phyloP scores from a whole-genome alignment of 2,797 vertebrate genomes.

The Poecilia wingei region DNA sequence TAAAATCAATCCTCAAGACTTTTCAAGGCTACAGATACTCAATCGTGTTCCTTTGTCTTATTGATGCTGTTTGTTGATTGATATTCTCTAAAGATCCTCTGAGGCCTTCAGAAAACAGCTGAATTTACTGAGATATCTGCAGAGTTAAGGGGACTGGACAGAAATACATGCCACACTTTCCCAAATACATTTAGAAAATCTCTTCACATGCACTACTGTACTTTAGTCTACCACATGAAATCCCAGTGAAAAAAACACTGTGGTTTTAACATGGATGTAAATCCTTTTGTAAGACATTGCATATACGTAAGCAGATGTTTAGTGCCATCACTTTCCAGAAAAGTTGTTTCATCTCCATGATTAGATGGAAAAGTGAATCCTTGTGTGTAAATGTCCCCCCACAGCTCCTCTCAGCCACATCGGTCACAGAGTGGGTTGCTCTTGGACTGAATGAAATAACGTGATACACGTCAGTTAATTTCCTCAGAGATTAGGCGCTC shows the following conservation, averaged over 20 bases:
- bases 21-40: not conserved
- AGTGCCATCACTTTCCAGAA: not conserved
- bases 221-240: not conserved
- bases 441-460: constrained; percentile 2
- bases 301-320: not conserved
- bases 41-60: not conserved
- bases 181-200: not conserved
- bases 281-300: not conserved
- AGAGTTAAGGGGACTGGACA: too few relatives aligned
- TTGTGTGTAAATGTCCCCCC: not conserved
- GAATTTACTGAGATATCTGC: not conserved
- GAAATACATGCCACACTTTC: not conserved
- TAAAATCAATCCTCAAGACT: not conserved
- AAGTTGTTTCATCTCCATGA: not conserved
- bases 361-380: not conserved
- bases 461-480: constrained; percentile 18
- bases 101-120: not conserved
- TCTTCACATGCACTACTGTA: not conserved
- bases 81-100: not conserved
- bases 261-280: not conserved
- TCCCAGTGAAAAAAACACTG: not conserved
- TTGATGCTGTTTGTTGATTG: not conserved
- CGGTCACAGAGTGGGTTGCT: not conserved
- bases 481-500: constrained; percentile 8
- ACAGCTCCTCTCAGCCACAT: not conserved